Percentiles rank a stretch among this genome's conserved stretches.
Evolutionary conservation across 2,888 invertebrate genomes (phyloP).

Genomic region (Eustalomyia histrio): DNA sequence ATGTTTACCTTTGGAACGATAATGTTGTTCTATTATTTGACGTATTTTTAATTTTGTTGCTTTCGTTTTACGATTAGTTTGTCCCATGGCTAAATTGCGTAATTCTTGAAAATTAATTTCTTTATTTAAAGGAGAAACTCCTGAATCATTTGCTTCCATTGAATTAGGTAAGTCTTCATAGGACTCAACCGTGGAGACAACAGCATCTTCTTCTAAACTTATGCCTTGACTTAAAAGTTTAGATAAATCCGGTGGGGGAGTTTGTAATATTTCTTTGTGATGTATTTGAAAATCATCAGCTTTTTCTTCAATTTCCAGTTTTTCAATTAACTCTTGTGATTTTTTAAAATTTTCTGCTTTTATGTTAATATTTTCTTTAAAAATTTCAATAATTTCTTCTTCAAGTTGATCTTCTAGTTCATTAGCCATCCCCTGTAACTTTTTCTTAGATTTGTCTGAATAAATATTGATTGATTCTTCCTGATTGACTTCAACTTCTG

Average conservation of each 20-base stretch:
- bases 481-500: not conserved
- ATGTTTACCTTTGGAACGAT: slow-evolving; percentile 74
- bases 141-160: slow-evolving; percentile 34
- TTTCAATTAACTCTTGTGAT: slow-evolving; percentile 18
- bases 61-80: slow-evolving; percentile 72
- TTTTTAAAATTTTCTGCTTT: too few relatives aligned
- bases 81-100: slow-evolving; percentile 75
- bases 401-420: not conserved
- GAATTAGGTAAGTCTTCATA: slow-evolving; percentile 31
- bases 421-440: too few relatives aligned
- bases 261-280: not conserved
- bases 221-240: slow-evolving; percentile 5
- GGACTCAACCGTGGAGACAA: slow-evolving; percentile 44
- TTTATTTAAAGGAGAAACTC: slow-evolving; percentile 65
- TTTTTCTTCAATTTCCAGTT: slow-evolving; percentile 9
- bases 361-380: not conserved
- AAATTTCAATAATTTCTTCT: not conserved
- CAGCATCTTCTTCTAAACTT: slow-evolving; percentile 70
- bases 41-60: slow-evolving; percentile 76
- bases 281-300: not conserved
- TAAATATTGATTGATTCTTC: not conserved
- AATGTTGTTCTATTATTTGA: slow-evolving; percentile 75
- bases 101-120: slow-evolving; percentile 77
- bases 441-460: too few relatives aligned
- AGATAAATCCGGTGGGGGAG: not conserved